phyloP scores from a whole-genome alignment of 2,113 vertebrate species.

The Axis porcinus region DNA sequence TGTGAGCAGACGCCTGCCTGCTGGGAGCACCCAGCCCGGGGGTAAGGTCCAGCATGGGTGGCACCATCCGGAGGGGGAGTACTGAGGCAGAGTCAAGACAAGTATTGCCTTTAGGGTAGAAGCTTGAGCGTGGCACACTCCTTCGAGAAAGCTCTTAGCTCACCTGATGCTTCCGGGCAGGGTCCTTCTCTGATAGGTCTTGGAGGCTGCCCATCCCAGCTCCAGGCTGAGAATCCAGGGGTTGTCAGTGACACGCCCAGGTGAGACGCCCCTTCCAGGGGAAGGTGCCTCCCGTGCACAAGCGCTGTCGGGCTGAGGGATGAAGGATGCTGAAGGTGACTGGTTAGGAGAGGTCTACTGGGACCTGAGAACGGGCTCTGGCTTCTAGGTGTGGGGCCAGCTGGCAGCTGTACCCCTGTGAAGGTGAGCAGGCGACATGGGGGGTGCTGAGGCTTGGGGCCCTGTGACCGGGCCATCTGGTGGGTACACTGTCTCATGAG shows the following conservation, averaged over 20 bases:
- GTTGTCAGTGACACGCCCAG: accelerated
- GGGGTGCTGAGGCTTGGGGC: background rate
- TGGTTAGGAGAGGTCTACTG: background rate
- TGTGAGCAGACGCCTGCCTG: background rate
- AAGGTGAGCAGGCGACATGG: background rate
- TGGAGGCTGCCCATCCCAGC: background rate
- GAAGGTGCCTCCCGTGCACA: accelerated
- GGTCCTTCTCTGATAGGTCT: background rate
- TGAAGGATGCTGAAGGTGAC: background rate
- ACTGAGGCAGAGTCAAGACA: background rate
- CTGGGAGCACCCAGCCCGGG: background rate
- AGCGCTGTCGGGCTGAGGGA: accelerated
- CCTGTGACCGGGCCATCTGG: background rate
- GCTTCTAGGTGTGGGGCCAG: background rate
- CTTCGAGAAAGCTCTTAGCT: accelerated
- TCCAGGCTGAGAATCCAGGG: background rate
- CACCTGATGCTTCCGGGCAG: accelerated
- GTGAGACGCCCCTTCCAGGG: accelerated
- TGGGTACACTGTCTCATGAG: accelerated
- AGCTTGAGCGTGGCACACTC: accelerated
- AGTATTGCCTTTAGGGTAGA: background rate
- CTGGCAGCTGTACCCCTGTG: background rate
- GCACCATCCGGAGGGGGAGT: accelerated
- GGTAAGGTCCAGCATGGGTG: background rate
- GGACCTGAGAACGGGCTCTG: background rate